Conservation (phyloP, 2,888 invertebrate genomes). For the Conomelus anceps region DNA sequence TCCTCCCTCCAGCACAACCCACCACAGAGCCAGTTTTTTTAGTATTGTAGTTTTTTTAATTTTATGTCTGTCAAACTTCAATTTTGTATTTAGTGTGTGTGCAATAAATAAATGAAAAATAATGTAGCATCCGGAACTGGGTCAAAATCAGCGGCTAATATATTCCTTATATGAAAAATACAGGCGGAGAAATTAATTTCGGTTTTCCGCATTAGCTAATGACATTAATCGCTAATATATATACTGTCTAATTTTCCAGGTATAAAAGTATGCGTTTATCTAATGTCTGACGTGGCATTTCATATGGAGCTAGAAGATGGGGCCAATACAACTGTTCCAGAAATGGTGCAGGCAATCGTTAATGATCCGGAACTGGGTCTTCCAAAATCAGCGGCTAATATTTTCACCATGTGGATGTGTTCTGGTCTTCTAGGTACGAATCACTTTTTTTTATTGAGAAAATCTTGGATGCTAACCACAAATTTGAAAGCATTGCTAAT, state of each 20-base stretch:
- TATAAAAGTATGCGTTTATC: constrained; percentile 65
- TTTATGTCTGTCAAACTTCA: too few species aligned
- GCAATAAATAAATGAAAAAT: too few species aligned
- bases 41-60: too few species aligned
- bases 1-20: too few species aligned
- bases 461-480: not conserved
- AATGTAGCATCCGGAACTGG: too few species aligned
- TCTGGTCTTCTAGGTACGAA: constrained; percentile 72
- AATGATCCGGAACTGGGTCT: constrained; percentile 75
- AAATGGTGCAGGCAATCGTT: constrained; percentile 54
- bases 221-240: not conserved
- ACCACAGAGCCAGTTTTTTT: too few species aligned
- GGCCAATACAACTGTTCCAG: constrained; percentile 55
- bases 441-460: not conserved
- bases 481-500: too few species aligned
- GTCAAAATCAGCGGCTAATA: too few species aligned
- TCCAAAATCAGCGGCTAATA: constrained; percentile 65
- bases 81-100: too few species aligned
- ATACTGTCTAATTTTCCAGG: constrained; percentile 27
- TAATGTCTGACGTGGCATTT: constrained; percentile 74
- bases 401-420: constrained; percentile 92
- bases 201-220: not conserved
- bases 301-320: constrained; percentile 80
- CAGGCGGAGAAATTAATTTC: not conserved
- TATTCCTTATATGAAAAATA: too few species aligned